Percentiles rank a stretch among this genome's conserved stretches.
These are phyloP conservation scores for Triops cancriformis DNA, from an alignment of 1,140 invertebrate genomes.

Conservation along the genomic window DNA sequence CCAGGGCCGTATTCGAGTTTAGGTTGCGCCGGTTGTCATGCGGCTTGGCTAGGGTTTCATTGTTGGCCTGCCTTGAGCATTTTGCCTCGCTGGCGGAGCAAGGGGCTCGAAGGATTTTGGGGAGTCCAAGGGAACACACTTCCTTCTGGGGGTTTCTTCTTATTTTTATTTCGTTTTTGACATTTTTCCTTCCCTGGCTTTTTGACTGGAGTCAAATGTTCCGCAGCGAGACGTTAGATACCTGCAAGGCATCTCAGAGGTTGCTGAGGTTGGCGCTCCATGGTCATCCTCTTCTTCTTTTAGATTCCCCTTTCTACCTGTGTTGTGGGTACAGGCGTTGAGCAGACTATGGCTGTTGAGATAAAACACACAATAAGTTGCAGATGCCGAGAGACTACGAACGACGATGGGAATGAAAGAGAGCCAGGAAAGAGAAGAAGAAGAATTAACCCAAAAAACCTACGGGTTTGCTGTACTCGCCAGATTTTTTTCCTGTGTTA, in stretches of 20 bases:
- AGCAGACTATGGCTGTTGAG: constrained; percentile 1
- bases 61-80: not conserved
- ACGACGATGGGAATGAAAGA: not conserved
- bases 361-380: constrained; percentile 14
- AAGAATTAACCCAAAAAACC: not conserved
- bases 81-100: not conserved
- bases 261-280: constrained; percentile 1
- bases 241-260: not conserved
- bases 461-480: not conserved
- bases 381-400: not conserved
- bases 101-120: not conserved
- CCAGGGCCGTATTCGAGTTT: not conserved
- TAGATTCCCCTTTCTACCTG: not conserved
- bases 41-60: not conserved
- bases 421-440: not conserved
- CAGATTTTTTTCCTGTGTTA: not conserved
- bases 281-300: constrained; percentile 7
- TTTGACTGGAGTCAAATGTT: constrained; percentile 10
- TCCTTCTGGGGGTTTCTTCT: not conserved
- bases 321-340: not conserved
- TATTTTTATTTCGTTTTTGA: not conserved
- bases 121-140: not conserved
- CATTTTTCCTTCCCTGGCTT: not conserved
- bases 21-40: not conserved
- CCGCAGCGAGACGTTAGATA: not conserved